Percentiles rank a stretch among this genome's conserved stretches.
Evolutionary conservation across 2,113 vertebrate genomes (phyloP).

Genomic region (Pan troglodytes): DNA sequence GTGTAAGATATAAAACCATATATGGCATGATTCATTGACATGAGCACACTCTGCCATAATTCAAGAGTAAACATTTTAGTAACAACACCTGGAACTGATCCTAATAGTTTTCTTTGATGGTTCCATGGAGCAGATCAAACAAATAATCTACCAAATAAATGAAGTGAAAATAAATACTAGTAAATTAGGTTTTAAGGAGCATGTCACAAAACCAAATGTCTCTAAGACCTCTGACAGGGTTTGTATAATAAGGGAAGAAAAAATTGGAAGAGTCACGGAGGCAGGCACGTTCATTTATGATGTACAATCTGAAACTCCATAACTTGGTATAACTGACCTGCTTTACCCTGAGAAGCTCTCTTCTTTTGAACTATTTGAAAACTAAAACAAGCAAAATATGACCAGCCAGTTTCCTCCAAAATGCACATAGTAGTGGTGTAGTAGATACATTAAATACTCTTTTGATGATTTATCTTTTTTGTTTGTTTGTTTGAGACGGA

Average conservation of each 20-base stretch:
- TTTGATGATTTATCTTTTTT: neutral
- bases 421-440: neutral
- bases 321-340: neutral
- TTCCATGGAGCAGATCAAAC: neutral
- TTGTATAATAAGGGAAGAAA: neutral
- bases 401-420: neutral
- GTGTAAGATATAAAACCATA: neutral
- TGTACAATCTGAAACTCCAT: neutral
- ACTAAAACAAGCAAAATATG: neutral
- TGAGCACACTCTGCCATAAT: neutral
- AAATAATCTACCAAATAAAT: neutral
- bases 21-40: neutral
- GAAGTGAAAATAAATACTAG: neutral
- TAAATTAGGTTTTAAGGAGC: no score
- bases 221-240: no score
- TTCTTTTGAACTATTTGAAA: neutral
- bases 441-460: neutral
- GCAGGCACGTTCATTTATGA: neutral
- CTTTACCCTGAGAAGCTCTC: neutral
- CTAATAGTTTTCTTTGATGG: neutral
- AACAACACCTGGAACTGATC: neutral
- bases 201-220: no score
- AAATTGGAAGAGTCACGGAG: neutral
- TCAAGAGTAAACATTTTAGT: slow-evolving; percentile 6
- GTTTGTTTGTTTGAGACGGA: no score